Base-by-base conservation (phyloP, 2,888 invertebrate species). In the Axea sp. region DNA sequence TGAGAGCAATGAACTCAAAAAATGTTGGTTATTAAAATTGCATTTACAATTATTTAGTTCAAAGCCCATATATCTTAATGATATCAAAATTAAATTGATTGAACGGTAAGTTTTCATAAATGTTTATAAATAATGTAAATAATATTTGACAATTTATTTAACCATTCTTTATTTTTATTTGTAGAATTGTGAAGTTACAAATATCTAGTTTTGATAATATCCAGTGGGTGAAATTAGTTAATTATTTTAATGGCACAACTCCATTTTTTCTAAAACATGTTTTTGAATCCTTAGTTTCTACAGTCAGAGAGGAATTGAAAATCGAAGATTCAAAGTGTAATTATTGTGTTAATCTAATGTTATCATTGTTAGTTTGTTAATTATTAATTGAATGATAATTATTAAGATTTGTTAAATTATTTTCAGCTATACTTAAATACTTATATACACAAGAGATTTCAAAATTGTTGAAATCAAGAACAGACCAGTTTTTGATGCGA, bases 21-120 rank as follows among this genome's bases (percentile, higher is more conserved):
- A 24, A 24, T 12, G 3, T 33, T 33, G 33, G 33, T 33, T 15
- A 7, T 14, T 15, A 6, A 3, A 7, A 33, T 33, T 33, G 7
- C 33, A 33, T 33, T 1, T 33, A 2, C 33, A 33, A 14, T 7
- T 33, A 3, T 33, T 33, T 7, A 33, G 33, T 33, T 14, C 33
- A 14, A 14, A 12, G 14, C 14, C 33, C 1, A 14, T 33, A 6
- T 14, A 14, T 33, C 1, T 33, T 12, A 33, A 3, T 33, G 14
- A 33, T 14, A 2, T 33, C 12, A 33, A 33, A 15, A 33, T 33
- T 33, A 12, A 33, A 14, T n/a, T 33, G 1, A 33, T 33, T 33
- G 14, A 33, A 8, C 8, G 1, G 33, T 33, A 33, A 33, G 12
- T n/a, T n/a, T n/a, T n/a, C n/a, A n/a, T n/a, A n/a, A n/a, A n/a